Evolutionary conservation across 92 coral and sea anemone species (phyloP), one percentile per base, ranked within the genome.

Genomic region (Paragorgia papillata): DNA sequence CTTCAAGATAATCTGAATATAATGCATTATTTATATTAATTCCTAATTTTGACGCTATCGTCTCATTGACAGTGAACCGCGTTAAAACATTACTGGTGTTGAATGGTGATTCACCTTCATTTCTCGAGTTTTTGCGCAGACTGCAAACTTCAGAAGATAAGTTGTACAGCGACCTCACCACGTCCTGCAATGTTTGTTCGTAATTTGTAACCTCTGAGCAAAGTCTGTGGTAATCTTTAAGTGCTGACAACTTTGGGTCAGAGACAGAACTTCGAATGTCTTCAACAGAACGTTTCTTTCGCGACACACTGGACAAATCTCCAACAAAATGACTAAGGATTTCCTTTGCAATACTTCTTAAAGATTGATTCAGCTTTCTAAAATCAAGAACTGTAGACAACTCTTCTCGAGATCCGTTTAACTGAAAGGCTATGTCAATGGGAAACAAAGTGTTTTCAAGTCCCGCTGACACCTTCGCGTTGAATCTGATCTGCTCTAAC

Each of bases 161-260:
- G 17, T 81, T 67, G 34, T 77, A 63, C 30, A 90, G 70, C 15
- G 88, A 77, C 5, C 49, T 53, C 31, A 80, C 50, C 51, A 87
- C 75, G n/a, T 87, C 88, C 6, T 59, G 54, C 15, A 90, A 64
- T 10, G 75, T 84, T 54, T 82, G 86, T 34, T 82, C 83, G 62
- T 87, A 87, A 75, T 85, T 90, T 9, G 77, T 85, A 12, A 80
- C 83, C 62, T 80, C 61, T 10, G 92, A 76, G 41, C 96, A 90
- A 30, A 81, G 80, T 31, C 62, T 78, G 24, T 85, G 82, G 43
- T 80, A 88, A 28, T 85, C 75, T 5, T 80, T 28, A 55, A 85
- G 58, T 43, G 62, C 26, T 19, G 74, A 27, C 28, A 53, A 13
- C 12, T 73, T 35, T 24, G 20, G 70, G 28, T 77, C 84, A 13